phyloP scores from a whole-genome alignment of 2,888 invertebrate genomes.

The Apotomis turbidana region DNA sequence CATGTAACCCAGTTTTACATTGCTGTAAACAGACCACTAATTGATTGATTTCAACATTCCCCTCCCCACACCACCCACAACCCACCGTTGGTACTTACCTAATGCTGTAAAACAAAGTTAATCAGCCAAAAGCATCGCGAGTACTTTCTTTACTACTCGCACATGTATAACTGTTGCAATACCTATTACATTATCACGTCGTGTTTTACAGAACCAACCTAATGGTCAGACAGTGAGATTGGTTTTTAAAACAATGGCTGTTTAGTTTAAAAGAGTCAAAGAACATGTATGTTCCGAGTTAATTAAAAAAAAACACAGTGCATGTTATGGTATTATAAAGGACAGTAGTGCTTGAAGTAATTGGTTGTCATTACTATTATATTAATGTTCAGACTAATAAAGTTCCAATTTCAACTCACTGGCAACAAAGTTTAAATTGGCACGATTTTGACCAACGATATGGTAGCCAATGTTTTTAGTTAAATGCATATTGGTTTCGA shows the following conservation, averaged over 20 bases:
- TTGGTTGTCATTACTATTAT: too few species aligned
- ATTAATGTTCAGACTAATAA: too few species aligned
- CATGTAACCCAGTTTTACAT: neutral
- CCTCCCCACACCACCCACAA: neutral
- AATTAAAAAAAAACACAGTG: slow-evolving; percentile 14
- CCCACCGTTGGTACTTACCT: slow-evolving; percentile 22
- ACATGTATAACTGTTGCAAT: slow-evolving; percentile 33
- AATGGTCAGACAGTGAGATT: neutral
- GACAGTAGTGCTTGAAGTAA: too few species aligned
- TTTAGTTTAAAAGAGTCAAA: slow-evolving; percentile 10
- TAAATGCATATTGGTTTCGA: neutral
- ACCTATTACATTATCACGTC: slow-evolving; percentile 28
- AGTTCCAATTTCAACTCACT: too few species aligned
- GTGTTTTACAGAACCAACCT: neutral
- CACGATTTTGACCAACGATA: too few species aligned
- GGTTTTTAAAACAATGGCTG: neutral
- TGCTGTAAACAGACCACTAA: slow-evolving; percentile 19
- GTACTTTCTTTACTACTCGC: slow-evolving; percentile 33
- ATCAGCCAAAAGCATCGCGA: slow-evolving; percentile 39
- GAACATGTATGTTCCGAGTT: slow-evolving; percentile 20
- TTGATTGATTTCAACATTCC: slow-evolving; percentile 27
- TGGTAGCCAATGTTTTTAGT: neutral
- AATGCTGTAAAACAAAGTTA: slow-evolving; percentile 38
- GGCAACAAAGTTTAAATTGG: too few species aligned
- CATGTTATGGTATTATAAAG: slow-evolving; percentile 1